Base-by-base conservation (phyloP, 2,888 invertebrate species). In the Melanchra persicariae region DNA sequence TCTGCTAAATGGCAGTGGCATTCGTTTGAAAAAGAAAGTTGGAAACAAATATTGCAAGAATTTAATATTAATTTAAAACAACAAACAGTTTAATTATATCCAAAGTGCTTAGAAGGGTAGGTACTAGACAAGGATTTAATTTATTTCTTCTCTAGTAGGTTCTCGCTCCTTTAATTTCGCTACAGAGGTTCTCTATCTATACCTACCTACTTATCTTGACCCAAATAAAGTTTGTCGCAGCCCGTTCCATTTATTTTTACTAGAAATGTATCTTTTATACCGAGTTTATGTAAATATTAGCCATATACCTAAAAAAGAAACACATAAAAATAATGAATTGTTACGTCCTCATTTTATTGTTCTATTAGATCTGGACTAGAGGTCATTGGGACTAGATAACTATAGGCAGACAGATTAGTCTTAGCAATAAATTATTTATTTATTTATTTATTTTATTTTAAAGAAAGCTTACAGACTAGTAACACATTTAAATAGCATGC, bases 271-370 rank as follows among this genome's bases (percentile, higher is more conserved):
- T 60, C 45, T 71, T 30, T 59, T 67, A 74, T 59, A 69, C 34
- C 45, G 9, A 70, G 70, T 81, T 61, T 69, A 82, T 83, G 85
- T 73, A 71, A 85, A 82, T 85, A 79, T 69, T 43, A 57, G 40
- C 40, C 24, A 62, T 68, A 45, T 74, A 74, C 22, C 30, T 62
- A 67, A 74, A 74, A 68, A 68, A 58, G 30, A 69, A 74, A 65
- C 12, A 60, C 24, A 70, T 70, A 70, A 73, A 82, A 74, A 17
- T 49, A 70, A 68, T 54, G 26, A 66, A 63, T 71, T 79, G 58
- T 47, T 61, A 63, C 37, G 43, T 37, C 61, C 52, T 47, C 26
- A 24, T 80, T 81, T 70, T 75, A 55, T 70, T 75, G n/a, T 45
- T 37, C 19, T 66, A 54, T 65, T 58, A 52, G 45, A 63, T 62